Conservation (phyloP, 1,140 invertebrate species). For the Adoxophyes honmai region DNA sequence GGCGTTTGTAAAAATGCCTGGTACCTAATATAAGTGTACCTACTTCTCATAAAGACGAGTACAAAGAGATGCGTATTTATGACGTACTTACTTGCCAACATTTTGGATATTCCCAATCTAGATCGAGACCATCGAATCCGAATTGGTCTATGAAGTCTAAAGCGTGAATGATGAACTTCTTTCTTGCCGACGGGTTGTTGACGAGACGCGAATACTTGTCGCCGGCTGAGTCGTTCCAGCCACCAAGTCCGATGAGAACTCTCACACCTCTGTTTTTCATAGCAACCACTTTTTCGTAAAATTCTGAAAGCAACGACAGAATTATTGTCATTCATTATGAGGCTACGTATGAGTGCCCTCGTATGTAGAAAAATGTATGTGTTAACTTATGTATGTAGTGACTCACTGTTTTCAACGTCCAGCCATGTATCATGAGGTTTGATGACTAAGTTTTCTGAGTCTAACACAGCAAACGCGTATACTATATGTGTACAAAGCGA, state of each 20-base stretch:
- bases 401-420: constrained; percentile 90
- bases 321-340: too few species aligned
- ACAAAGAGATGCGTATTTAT: constrained; percentile 53
- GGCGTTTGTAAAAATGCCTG: too few species aligned
- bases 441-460: constrained; percentile 85
- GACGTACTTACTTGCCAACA: constrained; percentile 92
- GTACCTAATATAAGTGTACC: too few species aligned
- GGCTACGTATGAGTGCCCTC: too few species aligned
- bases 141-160: constrained; percentile 88
- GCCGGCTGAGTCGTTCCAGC: constrained; percentile 93
- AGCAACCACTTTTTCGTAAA: constrained; percentile 89
- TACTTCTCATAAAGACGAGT: neutral
- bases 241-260: constrained; percentile 90
- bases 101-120: constrained; percentile 95
- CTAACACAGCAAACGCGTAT: constrained; percentile 93
- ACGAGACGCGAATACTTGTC: constrained; percentile 92
- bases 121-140: constrained; percentile 90
- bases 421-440: constrained; percentile 93
- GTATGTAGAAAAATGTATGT: too few species aligned
- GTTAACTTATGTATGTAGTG: constrained; percentile 44
- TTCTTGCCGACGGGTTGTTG: constrained; percentile 83
- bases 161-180: constrained; percentile 85
- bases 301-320: constrained; percentile 76
- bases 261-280: constrained; percentile 87
- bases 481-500: constrained; percentile 94